Evolutionary conservation across 2,888 invertebrate species (phyloP), one percentile per base, ranked within the genome.

Genomic region (Bombylius discolor): DNA sequence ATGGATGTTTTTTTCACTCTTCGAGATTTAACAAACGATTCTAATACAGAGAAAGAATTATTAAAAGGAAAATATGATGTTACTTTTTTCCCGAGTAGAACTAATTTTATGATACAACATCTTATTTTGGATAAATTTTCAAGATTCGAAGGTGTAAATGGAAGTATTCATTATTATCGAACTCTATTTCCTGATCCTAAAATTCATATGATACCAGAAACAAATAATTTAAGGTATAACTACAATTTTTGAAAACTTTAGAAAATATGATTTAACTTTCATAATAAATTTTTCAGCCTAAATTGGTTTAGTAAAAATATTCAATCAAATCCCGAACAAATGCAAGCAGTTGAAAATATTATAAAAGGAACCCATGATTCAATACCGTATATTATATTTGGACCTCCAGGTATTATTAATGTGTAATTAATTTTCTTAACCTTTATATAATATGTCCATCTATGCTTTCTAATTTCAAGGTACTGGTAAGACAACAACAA

Each of bases 341-440:
- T 74, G 60, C 74, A 75, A 52, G 87, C 87, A 1, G 84, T 92
- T 1, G 67, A 74, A 53, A 82, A 85, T 63, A 85, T 88, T 51
- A 64, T 85, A 6, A 75, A 78, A 23, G 81, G 81, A 11, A 78
- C 82, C 1, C 78, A 81, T 1, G 76, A 79, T 7, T 78, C 79
- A 1, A 79, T 79, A 1, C 92, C 94, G 0, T 93, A 89, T 65
- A 80, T 92, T 44, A 77, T 94, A 48, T 91, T 85, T 72, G 93
- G 93, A 4, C 93, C 93, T 45, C 92, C 93, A 51, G 93, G 91
- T 59, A 84, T 85, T 14, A 85, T 9, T 42, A 32, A 6, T 23
- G 23, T 32, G 12, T 3, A 5, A 49, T 33, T 12, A 34, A 5
- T 12, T 33, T 34, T n/a, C 33, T 49, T n/a, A 4, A 12, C 9